Percentiles rank a stretch among this genome's conserved stretches.
Conservation (phyloP, 2,888 invertebrate species). For the Cotesia congregata region DNA sequence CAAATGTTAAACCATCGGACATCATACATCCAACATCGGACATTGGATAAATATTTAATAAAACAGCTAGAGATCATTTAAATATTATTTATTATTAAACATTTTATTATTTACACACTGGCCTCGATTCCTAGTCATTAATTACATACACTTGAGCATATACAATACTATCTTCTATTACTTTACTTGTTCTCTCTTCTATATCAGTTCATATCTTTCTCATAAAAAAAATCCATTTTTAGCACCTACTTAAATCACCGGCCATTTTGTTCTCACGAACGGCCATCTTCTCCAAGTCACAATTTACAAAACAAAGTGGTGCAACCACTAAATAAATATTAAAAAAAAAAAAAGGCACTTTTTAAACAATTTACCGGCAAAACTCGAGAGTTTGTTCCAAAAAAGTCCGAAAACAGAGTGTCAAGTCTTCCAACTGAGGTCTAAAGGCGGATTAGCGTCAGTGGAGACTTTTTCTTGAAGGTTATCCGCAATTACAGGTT, state of each 20-base stretch:
- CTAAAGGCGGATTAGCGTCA: constrained; percentile 62
- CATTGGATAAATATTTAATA: constrained; percentile 13
- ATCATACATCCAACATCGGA: neutral
- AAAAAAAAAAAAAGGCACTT: neutral
- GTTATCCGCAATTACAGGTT: constrained; percentile 39
- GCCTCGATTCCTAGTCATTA: constrained; percentile 24
- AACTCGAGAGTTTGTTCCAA: neutral
- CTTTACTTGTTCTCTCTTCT: too few relatives aligned
- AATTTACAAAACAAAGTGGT: too few relatives aligned
- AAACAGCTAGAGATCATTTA: constrained; percentile 4
- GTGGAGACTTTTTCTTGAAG: constrained; percentile 52
- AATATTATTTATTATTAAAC: constrained; percentile 31
- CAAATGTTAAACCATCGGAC: neutral
- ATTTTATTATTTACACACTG: constrained; percentile 37
- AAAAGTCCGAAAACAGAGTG: constrained; percentile 30
- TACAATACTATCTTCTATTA: constrained; percentile 17
- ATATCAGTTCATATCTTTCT: neutral
- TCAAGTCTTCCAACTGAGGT: constrained; percentile 66
- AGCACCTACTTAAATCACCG: neutral
- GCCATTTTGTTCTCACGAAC: too few relatives aligned
- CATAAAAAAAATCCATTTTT: neutral
- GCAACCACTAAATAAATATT: too few relatives aligned
- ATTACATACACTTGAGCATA: constrained; percentile 27
- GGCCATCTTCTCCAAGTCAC: too few relatives aligned
- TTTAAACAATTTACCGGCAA: neutral